These are phyloP conservation scores for Dasysyrphus albostriatus DNA, from an alignment of 2,888 invertebrate species.

Conservation along the genomic window DNA sequence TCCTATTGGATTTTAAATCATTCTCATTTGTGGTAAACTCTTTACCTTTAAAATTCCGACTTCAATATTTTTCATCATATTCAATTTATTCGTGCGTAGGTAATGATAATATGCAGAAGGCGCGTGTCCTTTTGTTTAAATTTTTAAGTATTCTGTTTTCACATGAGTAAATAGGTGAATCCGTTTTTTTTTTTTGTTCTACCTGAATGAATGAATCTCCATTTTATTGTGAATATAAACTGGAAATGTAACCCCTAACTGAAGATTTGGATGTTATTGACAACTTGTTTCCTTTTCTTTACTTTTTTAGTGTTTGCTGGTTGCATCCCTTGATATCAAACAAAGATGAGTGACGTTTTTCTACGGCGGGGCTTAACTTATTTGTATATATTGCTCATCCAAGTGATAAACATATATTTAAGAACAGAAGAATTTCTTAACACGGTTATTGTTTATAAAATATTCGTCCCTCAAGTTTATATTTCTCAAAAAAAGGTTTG, in stretches of 20 bases:
- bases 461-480: too few species aligned
- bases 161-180: constrained; percentile 64
- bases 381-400: constrained; percentile 50
- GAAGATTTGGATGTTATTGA: constrained; percentile 58
- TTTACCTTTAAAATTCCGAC: background rate
- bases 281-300: constrained; percentile 56
- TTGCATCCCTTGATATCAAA: constrained; percentile 56
- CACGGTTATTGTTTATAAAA: background rate
- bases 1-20: background rate
- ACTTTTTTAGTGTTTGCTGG: constrained; percentile 19
- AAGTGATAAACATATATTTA: constrained; percentile 55
- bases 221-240: constrained; percentile 18
- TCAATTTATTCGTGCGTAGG: constrained; percentile 62
- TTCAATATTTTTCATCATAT: constrained; percentile 4
- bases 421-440: constrained; percentile 33
- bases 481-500: too few species aligned
- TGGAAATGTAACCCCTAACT: constrained; percentile 7
- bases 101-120: constrained; percentile 61
- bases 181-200: background rate
- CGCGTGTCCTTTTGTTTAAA: constrained; percentile 70
- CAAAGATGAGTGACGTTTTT: constrained; percentile 42
- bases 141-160: constrained; percentile 61
- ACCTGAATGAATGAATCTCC: background rate
- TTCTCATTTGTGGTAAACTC: background rate
- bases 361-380: constrained; percentile 39